Percentiles rank a stretch among this genome's conserved stretches.
These are phyloP conservation scores for Gobius niger DNA, from an alignment of 2,113 vertebrate genomes.

Conservation along the genomic window DNA sequence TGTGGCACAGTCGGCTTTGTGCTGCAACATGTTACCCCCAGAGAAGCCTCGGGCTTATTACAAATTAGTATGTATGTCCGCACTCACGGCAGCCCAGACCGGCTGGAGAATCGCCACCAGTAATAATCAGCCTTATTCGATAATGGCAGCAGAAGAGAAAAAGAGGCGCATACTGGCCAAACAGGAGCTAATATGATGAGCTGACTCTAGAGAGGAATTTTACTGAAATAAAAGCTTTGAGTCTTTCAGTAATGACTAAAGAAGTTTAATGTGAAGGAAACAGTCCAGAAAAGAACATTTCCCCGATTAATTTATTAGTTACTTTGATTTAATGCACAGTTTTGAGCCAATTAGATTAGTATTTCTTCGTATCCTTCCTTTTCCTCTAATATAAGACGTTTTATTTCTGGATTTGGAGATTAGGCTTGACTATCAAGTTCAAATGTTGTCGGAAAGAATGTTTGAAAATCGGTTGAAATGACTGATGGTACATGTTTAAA, in stretches of 20 bases:
- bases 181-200: constrained; percentile 62
- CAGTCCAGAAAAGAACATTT: background rate
- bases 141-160: constrained; percentile 69
- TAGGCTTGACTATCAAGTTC: constrained; percentile 19
- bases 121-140: constrained; percentile 71
- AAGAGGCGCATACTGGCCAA: constrained; percentile 61
- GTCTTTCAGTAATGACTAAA: constrained; percentile 35
- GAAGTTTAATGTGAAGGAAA: constrained; percentile 8
- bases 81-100: constrained; percentile 51
- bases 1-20: constrained; percentile 35
- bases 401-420: background rate
- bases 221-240: constrained; percentile 31
- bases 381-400: background rate
- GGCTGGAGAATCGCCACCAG: constrained; percentile 59
- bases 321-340: background rate
- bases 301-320: background rate
- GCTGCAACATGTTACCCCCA: constrained; percentile 51
- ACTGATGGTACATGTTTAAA: constrained; percentile 25
- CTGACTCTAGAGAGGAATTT: constrained; percentile 54
- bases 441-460: background rate
- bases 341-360: background rate
- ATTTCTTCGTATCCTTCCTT: background rate
- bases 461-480: background rate
- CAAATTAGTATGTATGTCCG: constrained; percentile 67
- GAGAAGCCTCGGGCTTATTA: constrained; percentile 67